phyloP scores from a whole-genome alignment of 2,113 vertebrate genomes.

The Pseudopipra pipra region DNA sequence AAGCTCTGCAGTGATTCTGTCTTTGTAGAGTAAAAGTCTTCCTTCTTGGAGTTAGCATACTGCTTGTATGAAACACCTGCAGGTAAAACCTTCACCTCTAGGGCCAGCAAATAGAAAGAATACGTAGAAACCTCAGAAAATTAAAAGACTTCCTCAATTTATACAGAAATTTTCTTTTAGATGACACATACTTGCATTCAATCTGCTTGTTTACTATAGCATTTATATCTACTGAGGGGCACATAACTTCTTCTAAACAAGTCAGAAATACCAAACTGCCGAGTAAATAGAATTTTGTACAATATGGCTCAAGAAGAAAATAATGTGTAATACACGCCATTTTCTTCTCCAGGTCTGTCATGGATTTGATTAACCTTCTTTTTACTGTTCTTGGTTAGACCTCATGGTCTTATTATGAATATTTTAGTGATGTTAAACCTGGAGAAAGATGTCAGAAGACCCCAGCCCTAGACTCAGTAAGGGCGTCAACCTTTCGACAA shows the following conservation, averaged over 20 bases:
- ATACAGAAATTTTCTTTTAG: not conserved
- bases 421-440: not conserved
- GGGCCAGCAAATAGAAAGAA: not conserved
- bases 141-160: not conserved
- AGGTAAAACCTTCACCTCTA: not conserved
- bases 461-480: accelerated
- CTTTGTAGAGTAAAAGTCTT: not conserved
- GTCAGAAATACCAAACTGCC: not conserved
- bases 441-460: not conserved
- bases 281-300: not conserved
- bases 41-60: not conserved
- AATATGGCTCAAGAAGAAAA: not conserved
- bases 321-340: not conserved
- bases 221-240: not conserved
- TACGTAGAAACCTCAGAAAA: not conserved
- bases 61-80: accelerated
- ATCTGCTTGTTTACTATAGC: not conserved
- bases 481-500: not conserved
- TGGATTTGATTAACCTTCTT: not conserved
- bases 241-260: not conserved
- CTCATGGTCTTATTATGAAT: not conserved
- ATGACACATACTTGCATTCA: not conserved
- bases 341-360: not conserved
- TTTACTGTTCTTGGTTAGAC: not conserved
- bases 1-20: not conserved